Base-by-base conservation (phyloP, 53 echinoderm and acorn worm species). In the Antedon mediterranea region DNA sequence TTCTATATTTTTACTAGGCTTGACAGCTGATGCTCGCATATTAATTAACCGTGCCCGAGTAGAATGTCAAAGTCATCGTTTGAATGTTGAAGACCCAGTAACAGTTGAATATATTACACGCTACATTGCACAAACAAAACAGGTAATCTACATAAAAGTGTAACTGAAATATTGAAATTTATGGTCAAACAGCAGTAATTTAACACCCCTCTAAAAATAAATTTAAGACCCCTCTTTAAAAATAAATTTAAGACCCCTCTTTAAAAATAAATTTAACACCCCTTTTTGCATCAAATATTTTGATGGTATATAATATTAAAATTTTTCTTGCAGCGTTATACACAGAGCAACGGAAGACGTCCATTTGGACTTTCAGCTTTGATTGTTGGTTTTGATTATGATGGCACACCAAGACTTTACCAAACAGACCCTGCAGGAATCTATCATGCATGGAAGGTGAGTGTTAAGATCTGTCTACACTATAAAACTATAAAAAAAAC, bases 351-450 rank as follows among this genome's bases (percentile, higher is more conserved):
- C 76, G 98, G 98, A 28, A 83, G 98, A 30, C 83, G 98, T 43
- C 98, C 98, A 1, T 97, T 97, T 90, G 98, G 98, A 70, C 80
- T 97, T 71, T 92, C 92, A 9, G 92, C 98, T 31, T 79, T 92
- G 32, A 89, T 92, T 31, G 90, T 97, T 23, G 98, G 98, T 31
- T 97, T 97, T 90, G 98, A 97, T 77, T 82, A 88, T 74, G 92
- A 97, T 80, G 90, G 90, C 30, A 93, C 98, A 37, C 98, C 98
- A 70, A 82, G 91, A 31, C 88, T 97, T 29, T 97, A 91, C 71
- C 98, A 97, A 74, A 97, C 98, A 37, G 98, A 97, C 43, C 98
- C 98, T 28, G 91, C 98, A 75, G 98, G 98, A 1, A 97, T 92
- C 23, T 97, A 97, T 73, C 98, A 97, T 82, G 85, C 98, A 81